A percentile compares a stretch with the other conserved stretches of the same genome.
Evolutionary conservation across 2,888 invertebrate species (phyloP).

Genomic region (Craniophora ligustri): DNA sequence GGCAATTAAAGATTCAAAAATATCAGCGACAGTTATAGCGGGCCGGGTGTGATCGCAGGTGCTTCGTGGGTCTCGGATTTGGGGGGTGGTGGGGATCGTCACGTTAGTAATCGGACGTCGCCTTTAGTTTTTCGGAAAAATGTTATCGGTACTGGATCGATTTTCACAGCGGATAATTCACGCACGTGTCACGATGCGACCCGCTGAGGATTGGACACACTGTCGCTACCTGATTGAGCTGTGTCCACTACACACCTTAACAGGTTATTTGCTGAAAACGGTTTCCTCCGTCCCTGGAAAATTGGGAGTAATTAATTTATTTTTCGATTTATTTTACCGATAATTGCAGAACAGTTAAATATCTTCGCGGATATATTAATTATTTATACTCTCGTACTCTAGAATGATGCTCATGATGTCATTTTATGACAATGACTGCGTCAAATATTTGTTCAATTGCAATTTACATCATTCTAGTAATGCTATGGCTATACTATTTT

Average conservation of each 20-base stretch:
- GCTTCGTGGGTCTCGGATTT: slow-evolving; percentile 81
- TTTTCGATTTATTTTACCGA: slow-evolving; percentile 32
- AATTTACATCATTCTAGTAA: too few species aligned
- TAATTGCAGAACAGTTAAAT: neutral
- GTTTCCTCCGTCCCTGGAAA: slow-evolving; percentile 28
- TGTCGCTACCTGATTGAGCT: slow-evolving; percentile 68
- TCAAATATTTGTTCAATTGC: too few species aligned
- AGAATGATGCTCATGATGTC: too few species aligned
- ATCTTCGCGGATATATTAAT: neutral
- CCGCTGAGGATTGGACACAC: slow-evolving; percentile 72
- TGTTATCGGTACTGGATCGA: slow-evolving; percentile 76
- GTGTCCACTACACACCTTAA: slow-evolving; percentile 54
- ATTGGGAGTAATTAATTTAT: slow-evolving; percentile 38
- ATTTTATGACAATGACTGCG: too few species aligned
- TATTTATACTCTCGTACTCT: too few species aligned
- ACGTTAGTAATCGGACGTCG: slow-evolving; percentile 80
- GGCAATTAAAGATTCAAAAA: slow-evolving; percentile 81
- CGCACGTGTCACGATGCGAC: slow-evolving; percentile 79
- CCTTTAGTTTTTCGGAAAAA: slow-evolving; percentile 78
- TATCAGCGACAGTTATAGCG: slow-evolving; percentile 80
- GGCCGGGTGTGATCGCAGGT: slow-evolving; percentile 75
- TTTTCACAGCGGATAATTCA: slow-evolving; percentile 86
- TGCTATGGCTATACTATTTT: too few species aligned
- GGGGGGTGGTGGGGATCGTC: slow-evolving; percentile 75
- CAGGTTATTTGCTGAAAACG: slow-evolving; percentile 66